Percentiles rank a stretch among this genome's conserved stretches.
These are phyloP conservation scores for Cartodere bifasciata DNA, from an alignment of 2,888 invertebrate species.

Conservation along the genomic window DNA sequence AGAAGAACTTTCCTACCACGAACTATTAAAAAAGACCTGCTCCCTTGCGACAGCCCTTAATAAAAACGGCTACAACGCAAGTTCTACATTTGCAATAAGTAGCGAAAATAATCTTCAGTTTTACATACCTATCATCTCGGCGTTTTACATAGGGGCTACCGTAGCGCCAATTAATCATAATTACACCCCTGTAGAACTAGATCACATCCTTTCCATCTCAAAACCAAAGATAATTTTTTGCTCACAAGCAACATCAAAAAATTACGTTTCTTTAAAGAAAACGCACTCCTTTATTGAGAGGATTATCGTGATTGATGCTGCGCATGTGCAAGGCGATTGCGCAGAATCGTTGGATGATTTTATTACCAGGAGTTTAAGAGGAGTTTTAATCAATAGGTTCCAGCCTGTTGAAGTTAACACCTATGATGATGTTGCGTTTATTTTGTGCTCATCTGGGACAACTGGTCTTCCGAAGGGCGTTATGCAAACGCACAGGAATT, in stretches of 20 bases:
- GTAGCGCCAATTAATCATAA: constrained; percentile 21
- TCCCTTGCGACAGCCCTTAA: constrained; percentile 20
- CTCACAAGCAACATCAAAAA: constrained; percentile 42
- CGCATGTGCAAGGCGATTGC: constrained; percentile 28
- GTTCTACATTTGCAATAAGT: constrained; percentile 21
- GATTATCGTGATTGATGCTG: constrained; percentile 43
- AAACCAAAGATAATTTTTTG: constrained; percentile 54
- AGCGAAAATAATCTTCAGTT: constrained; percentile 23
- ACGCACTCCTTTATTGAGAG: constrained; percentile 31
- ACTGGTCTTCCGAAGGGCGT: constrained; percentile 57
- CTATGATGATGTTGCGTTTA: constrained; percentile 19
- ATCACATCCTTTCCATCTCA: constrained; percentile 47
- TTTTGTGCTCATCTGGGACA: constrained; percentile 55
- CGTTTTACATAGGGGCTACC: constrained; percentile 20
- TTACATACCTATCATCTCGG: constrained; percentile 22
- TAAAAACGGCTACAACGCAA: constrained; percentile 15
- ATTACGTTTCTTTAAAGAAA: constrained; percentile 38
- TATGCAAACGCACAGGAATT: constrained; percentile 45
- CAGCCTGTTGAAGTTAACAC: constrained; percentile 14
- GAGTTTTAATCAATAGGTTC: constrained; percentile 9
- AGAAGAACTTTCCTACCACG: constrained; percentile 17
- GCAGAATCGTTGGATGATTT: constrained; percentile 30
- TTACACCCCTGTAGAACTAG: constrained; percentile 20
- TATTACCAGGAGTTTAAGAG: constrained; percentile 29
- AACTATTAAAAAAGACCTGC: constrained; percentile 18